Conservation (phyloP, 2,113 vertebrate species). For the Zosterops borbonicus region DNA sequence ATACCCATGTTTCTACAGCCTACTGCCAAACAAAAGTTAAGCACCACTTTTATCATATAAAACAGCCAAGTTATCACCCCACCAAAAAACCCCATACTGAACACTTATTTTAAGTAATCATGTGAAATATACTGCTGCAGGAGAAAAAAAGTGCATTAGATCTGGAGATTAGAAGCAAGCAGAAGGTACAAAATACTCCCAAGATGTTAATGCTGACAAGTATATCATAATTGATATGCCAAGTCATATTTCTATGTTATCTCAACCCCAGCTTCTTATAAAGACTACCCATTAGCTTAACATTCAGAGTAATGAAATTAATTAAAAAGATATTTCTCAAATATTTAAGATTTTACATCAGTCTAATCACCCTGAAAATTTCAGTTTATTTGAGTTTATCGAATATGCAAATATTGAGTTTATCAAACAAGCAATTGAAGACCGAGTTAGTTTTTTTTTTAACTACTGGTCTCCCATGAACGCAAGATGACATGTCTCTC, state of each 20-base stretch:
- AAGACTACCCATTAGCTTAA: accelerated
- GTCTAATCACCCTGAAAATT: neutral
- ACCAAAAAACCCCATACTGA: neutral
- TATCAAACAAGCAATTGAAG: neutral
- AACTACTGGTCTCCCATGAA: neutral
- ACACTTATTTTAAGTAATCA: neutral
- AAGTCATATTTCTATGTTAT: neutral
- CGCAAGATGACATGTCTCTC: neutral
- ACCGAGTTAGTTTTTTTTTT: accelerated
- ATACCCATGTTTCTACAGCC: neutral
- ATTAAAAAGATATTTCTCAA: neutral
- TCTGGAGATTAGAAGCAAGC: neutral
- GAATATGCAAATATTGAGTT: neutral
- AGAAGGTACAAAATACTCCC: neutral
- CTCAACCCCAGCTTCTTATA: neutral
- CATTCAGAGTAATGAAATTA: neutral
- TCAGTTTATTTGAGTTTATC: neutral
- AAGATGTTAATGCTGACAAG: neutral
- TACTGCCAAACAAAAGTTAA: neutral
- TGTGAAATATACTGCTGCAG: neutral
- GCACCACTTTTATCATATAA: neutral
- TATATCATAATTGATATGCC: neutral
- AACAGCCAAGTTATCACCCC: neutral
- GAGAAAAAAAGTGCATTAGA: neutral
- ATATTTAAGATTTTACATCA: neutral